These are phyloP conservation scores for Hirtodrosophila duncani DNA, from an alignment of 2,888 invertebrate genomes.

Conservation along the genomic window DNA sequence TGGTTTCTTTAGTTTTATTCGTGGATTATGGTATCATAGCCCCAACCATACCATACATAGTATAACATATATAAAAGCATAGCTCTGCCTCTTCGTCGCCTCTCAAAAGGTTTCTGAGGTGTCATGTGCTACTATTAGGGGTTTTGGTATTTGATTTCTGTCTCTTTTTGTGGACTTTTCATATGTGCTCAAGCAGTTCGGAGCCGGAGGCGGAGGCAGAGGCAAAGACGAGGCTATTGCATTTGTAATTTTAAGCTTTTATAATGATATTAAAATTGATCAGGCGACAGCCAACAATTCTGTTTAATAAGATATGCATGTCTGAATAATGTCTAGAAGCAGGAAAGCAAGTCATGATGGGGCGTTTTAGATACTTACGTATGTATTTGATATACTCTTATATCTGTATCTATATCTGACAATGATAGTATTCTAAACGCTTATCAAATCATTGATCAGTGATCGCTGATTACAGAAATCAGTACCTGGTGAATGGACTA, in stretches of 20 bases:
- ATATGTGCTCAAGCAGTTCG: background rate
- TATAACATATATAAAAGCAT: constrained; percentile 31
- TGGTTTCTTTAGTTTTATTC: constrained; percentile 73
- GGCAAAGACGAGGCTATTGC: constrained; percentile 3
- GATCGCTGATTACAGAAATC: too few species aligned
- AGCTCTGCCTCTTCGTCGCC: constrained; percentile 59
- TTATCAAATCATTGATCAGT: too few species aligned
- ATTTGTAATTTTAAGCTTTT: constrained; percentile 65
- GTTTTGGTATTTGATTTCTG: constrained; percentile 39
- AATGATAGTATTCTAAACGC: too few species aligned
- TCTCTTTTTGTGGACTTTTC: constrained; percentile 18
- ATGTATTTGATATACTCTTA: too few species aligned
- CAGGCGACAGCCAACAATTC: constrained; percentile 39
- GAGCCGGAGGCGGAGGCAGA: too few species aligned
- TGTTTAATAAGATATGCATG: constrained; percentile 17
- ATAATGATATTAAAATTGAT: constrained; percentile 63
- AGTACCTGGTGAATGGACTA: too few species aligned
- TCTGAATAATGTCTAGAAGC: too few species aligned
- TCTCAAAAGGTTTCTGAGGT: constrained; percentile 44
- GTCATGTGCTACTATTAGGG: constrained; percentile 45
- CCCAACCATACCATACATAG: constrained; percentile 22
- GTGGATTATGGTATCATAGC: constrained; percentile 74
- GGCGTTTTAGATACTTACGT: too few species aligned
- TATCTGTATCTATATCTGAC: too few species aligned
- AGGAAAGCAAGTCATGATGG: too few species aligned